Evolutionary conservation across 2,113 vertebrate genomes (phyloP), one percentile per base, ranked within the genome.

Genomic region (Ptychochromis oligacanthus): DNA sequence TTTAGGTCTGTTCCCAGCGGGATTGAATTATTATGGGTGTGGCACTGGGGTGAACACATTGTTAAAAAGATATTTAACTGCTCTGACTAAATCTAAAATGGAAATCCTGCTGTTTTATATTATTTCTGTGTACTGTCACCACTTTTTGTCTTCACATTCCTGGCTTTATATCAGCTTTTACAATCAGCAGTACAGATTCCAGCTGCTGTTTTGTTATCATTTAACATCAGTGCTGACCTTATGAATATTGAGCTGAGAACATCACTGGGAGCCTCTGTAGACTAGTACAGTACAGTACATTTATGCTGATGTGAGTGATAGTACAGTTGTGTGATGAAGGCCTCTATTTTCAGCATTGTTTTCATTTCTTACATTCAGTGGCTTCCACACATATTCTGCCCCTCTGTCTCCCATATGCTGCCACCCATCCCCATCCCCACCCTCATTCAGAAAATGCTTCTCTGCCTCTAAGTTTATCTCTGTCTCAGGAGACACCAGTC

Each of bases 361-460:
- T 70, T 24, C 24, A 8, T 54, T 17, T 38, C 43, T 67, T 46
- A 26, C 22, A 26, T 18, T 70, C 28, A 46, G 24, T 49, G 43
- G 43, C 43, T 70, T 52, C 65, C 65, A 72, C 65, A 52, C 43
- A 72, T 31, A 52, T 52, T 52, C 65, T 72, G 6, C 40, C 43
- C 9, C 28, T 2, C 43, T 28, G 24, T 81, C 76, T 13, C 24
- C 13, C 10, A 20, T 52, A 55, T 38, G n/a, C 34, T 75, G 22
- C 52, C 57, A 67, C 72, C 12, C 28, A 77, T 24, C 20, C 24
- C n/a, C 20, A 2, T 36, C 54, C 22, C 24, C 40, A 40, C 79
- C 57, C 57, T 62, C 17, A 46, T 60, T 64, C 65, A 79, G 54
- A 61, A 49, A 79, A 80, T 49, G 34, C 26, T 76, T 74, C 24